Conservation (phyloP, 2,888 invertebrate species). For the Gisinianus flammeolus region DNA sequence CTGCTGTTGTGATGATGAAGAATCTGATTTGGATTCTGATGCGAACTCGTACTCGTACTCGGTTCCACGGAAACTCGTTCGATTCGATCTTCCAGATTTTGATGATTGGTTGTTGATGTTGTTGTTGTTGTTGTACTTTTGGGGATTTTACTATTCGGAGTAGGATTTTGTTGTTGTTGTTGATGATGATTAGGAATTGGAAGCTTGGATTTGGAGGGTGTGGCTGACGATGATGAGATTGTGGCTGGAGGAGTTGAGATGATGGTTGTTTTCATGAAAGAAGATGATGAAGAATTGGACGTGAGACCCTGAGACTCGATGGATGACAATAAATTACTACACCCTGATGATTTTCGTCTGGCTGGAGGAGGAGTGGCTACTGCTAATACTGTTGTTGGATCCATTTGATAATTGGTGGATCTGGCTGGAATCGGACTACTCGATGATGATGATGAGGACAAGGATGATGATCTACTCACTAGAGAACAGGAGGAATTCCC, state of each 20-base stretch:
- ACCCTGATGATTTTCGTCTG: conserved; percentile 13
- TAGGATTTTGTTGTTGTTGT: background rate
- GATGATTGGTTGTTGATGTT: no score
- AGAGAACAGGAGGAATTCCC: no score
- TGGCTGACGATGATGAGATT: background rate
- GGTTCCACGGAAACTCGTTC: background rate
- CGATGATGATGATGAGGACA: background rate
- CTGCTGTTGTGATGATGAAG: no score
- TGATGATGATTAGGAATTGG: background rate
- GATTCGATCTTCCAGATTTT: background rate
- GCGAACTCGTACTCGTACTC: no score
- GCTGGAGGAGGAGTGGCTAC: background rate
- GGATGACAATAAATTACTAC: background rate
- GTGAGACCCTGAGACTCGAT: background rate
- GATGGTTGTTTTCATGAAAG: background rate
- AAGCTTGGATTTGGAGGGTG: background rate
- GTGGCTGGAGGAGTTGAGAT: background rate
- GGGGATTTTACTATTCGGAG: no score
- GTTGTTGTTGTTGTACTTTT: background rate
- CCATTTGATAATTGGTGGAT: background rate
- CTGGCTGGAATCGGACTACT: background rate
- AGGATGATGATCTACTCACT: background rate
- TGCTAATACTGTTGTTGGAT: background rate
- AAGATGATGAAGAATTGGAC: background rate
- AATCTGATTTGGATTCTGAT: no score